phyloP scores from a whole-genome alignment of 2,113 vertebrate species.

The Cromileptes altivelis region DNA sequence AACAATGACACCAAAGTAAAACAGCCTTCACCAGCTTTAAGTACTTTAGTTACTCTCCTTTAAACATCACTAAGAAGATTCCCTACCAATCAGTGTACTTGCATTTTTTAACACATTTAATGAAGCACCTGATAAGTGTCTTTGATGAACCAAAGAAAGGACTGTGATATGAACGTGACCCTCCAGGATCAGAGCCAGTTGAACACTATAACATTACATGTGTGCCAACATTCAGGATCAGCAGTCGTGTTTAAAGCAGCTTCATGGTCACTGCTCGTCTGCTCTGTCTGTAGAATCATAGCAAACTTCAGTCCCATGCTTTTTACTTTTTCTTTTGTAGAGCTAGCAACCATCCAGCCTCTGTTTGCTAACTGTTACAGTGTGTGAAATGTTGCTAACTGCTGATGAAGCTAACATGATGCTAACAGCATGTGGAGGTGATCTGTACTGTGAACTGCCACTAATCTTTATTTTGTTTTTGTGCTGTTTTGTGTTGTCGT shows the following conservation, averaged over 20 bases:
- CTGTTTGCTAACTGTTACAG: slow-evolving; percentile 51
- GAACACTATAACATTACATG: not conserved
- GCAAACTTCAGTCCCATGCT: slow-evolving; percentile 21
- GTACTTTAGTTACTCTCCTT: no score
- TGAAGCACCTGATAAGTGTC: not conserved
- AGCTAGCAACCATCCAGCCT: slow-evolving; percentile 44
- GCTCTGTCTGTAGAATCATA: slow-evolving; percentile 9
- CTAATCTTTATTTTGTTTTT: slow-evolving; percentile 87
- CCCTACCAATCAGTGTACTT: no score
- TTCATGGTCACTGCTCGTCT: slow-evolving; percentile 1
- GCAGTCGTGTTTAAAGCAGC: no score
- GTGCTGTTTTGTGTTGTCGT: slow-evolving; percentile 83
- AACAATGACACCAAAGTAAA: no score
- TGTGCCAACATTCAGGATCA: no score
- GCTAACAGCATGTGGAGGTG: slow-evolving; percentile 81
- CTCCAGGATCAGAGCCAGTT: not conserved
- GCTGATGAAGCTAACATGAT: slow-evolving; percentile 70
- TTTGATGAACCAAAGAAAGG: not conserved
- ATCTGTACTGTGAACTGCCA: slow-evolving; percentile 81
- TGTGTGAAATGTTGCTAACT: slow-evolving; percentile 53
- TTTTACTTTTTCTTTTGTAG: not conserved
- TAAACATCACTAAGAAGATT: no score
- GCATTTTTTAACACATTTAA: not conserved
- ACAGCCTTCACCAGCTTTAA: no score
- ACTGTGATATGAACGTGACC: no score